Conservation (phyloP, 2,113 vertebrate species). For the Neomonachus schauinslandi region DNA sequence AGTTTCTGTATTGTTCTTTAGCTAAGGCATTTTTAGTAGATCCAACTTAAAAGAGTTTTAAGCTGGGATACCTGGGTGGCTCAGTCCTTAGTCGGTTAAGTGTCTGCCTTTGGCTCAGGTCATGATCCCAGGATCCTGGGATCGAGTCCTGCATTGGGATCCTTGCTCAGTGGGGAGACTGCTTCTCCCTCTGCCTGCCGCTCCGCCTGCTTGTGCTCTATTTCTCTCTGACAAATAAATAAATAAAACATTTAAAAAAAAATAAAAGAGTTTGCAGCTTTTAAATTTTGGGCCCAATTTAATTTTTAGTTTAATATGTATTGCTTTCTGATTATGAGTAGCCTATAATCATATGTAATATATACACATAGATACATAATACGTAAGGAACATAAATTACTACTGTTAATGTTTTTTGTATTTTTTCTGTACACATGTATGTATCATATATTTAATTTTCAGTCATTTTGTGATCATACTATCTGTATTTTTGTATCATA, state of each 20-base stretch:
- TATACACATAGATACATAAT: neutral
- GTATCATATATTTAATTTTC: slow-evolving; percentile 12
- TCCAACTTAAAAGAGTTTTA: neutral
- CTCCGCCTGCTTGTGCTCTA: neutral
- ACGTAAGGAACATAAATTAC: neutral
- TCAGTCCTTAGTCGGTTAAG: neutral
- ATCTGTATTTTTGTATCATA: neutral
- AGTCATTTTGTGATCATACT: neutral
- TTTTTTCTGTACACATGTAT: neutral
- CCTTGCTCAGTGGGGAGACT: neutral
- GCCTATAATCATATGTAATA: neutral
- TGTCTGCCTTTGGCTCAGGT: neutral
- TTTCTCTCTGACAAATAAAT: neutral
- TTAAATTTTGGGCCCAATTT: neutral
- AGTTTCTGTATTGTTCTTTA: neutral
- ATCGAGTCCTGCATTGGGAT: neutral
- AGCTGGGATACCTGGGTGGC: neutral
- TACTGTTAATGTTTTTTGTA: neutral
- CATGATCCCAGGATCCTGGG: no score
- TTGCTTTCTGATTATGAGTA: neutral
- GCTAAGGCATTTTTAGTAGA: neutral
- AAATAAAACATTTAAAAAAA: neutral
- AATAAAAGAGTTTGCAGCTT: neutral
- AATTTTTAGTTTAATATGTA: slow-evolving; percentile 21
- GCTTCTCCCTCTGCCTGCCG: neutral